Evolutionary conservation across 2,797 vertebrate species (phyloP).

Genomic region (Syndactyla subalaris): DNA sequence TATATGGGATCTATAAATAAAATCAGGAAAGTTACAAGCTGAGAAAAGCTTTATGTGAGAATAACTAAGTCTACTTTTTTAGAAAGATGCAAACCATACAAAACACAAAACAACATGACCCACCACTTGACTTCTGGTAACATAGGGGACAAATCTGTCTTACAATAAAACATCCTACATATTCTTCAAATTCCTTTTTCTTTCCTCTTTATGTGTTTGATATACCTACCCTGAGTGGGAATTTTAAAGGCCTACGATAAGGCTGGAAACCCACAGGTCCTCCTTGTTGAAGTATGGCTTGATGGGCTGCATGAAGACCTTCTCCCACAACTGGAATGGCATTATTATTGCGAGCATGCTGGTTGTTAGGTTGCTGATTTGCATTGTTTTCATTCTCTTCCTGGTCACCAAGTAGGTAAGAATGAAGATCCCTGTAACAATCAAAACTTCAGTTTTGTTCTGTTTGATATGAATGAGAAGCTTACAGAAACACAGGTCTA

Average conservation of each 20-base stretch:
- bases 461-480: not conserved
- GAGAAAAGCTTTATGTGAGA: not conserved
- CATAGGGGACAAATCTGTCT: not conserved
- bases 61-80: not conserved
- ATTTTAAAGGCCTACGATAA: slow-evolving; percentile 92
- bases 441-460: not conserved
- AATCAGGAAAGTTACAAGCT: not conserved
- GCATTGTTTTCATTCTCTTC: slow-evolving; percentile 92
- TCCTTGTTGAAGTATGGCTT: slow-evolving; percentile 98
- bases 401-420: slow-evolving; percentile 96
- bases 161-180: not conserved
- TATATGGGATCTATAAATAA: not conserved
- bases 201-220: not conserved
- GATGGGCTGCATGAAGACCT: slow-evolving; percentile 96
- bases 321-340: slow-evolving; percentile 92
- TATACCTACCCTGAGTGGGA: slow-evolving; percentile 90
- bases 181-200: not conserved
- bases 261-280: slow-evolving; percentile 98
- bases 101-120: not conserved
- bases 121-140: not conserved
- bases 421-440: slow-evolving; percentile 91
- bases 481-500: not conserved
- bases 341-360: slow-evolving; percentile 93
- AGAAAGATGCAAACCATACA: not conserved
- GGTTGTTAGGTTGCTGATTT: slow-evolving; percentile 91